phyloP scores from a whole-genome alignment of 2,113 vertebrate genomes.

The Haemorhous mexicanus region DNA sequence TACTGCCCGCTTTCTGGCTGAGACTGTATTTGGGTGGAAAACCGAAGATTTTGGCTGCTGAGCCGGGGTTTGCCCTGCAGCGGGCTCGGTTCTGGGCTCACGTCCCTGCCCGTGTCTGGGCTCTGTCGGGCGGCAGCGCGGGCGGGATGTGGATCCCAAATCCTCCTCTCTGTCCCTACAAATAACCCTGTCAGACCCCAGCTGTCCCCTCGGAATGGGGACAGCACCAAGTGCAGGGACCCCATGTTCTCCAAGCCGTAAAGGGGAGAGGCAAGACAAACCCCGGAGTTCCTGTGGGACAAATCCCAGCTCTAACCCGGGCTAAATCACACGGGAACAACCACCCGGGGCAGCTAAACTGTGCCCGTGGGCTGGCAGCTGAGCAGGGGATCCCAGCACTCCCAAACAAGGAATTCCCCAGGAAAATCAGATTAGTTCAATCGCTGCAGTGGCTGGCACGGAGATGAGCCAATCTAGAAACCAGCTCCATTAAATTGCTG shows the following conservation, averaged over 20 bases:
- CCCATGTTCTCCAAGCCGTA: accelerated
- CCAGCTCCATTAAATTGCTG: not conserved
- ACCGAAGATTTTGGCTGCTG: not conserved
- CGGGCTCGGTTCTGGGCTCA: accelerated
- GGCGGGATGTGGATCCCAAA: not conserved
- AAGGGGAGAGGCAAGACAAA: not conserved
- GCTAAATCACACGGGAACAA: accelerated
- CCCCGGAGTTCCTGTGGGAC: not conserved
- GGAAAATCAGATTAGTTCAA: not conserved
- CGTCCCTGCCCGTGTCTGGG: not conserved
- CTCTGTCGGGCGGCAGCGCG: not conserved
- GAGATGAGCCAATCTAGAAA: not conserved
- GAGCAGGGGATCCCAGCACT: not conserved
- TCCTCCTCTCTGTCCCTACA: accelerated
- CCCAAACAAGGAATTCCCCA: not conserved
- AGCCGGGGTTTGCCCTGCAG: not conserved
- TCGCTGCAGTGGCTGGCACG: accelerated
- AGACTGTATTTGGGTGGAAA: not conserved
- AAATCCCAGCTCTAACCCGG: accelerated
- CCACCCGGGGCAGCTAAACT: not conserved
- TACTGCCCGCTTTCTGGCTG: not conserved
- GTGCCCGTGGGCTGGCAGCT: not conserved
- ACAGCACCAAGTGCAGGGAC: not conserved
- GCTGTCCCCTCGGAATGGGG: too few relatives aligned
- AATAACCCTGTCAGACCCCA: not conserved